Evolutionary conservation across 1,140 invertebrate genomes (phyloP).

Genomic region (Anastrepha obliqua): DNA sequence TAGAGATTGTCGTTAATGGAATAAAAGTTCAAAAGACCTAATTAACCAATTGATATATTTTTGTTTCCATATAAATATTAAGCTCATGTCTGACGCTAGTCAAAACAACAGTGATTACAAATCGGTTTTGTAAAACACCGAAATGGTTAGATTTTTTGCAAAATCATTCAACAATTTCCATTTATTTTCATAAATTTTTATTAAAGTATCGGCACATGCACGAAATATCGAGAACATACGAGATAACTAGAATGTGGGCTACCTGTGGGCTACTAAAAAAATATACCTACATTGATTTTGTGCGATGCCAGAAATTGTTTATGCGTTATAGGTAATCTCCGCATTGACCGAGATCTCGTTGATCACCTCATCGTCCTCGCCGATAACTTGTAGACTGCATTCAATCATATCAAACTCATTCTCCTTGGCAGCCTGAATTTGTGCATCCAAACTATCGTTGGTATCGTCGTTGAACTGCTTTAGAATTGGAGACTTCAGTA

Average conservation of each 20-base stretch:
- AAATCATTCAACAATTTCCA: conserved; percentile 27
- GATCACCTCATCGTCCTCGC: conserved; percentile 62
- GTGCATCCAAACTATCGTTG: conserved; percentile 59
- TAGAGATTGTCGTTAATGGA: background rate
- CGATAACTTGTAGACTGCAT: conserved; percentile 66
- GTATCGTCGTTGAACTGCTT: conserved; percentile 59
- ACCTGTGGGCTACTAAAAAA: conserved; percentile 13
- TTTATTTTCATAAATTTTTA: background rate
- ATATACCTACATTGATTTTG: conserved; percentile 2
- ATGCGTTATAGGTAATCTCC: conserved; percentile 49
- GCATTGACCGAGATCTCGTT: conserved; percentile 63
- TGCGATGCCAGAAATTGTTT: background rate
- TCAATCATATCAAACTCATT: conserved; percentile 63
- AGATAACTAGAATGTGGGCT: background rate
- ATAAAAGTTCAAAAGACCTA: conserved; percentile 41
- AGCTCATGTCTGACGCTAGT: background rate
- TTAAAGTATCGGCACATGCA: background rate
- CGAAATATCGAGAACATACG: background rate
- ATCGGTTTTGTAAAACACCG: background rate
- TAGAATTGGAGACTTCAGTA: background rate
- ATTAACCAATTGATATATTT: conserved; percentile 1
- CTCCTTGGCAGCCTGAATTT: background rate
- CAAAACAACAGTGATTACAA: conserved; percentile 1
- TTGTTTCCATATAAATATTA: background rate
- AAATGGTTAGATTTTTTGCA: background rate